Conservation (phyloP, 2,888 invertebrate species). For the Odontocolon sp. region DNA sequence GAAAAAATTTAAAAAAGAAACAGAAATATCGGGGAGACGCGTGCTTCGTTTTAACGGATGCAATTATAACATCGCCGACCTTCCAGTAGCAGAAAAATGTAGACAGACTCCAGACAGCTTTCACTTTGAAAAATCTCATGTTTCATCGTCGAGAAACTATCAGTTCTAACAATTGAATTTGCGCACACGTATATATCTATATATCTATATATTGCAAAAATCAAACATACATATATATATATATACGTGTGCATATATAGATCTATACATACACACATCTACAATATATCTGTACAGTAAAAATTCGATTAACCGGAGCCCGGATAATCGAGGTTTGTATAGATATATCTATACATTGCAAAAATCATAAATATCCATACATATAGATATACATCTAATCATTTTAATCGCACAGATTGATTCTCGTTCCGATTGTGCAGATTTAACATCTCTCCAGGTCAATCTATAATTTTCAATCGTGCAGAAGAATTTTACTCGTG, state of each 20-base stretch:
- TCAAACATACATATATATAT: no score
- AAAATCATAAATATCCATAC: no score
- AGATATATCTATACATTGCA: no score
- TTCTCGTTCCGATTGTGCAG: neutral
- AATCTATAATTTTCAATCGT: neutral
- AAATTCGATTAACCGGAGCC: no score
- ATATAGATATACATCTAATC: no score
- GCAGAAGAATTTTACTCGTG: neutral
- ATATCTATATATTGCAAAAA: no score
- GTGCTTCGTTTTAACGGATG: neutral
- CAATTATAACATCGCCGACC: neutral
- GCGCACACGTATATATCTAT: no score
- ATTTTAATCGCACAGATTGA: conserved; percentile 7
- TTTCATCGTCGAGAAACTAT: neutral
- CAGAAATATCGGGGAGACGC: neutral
- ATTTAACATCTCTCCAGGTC: neutral
- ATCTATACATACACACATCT: no score
- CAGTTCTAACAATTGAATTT: neutral
- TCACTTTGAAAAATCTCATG: neutral
- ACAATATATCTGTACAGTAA: no score
- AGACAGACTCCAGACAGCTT: neutral
- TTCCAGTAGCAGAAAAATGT: conserved; percentile 1
- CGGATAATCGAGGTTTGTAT: no score
- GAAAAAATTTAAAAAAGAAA: neutral
- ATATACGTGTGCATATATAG: no score